These are phyloP conservation scores for Anthonomus grandis DNA, from an alignment of 1,140 invertebrate genomes.

Conservation along the genomic window DNA sequence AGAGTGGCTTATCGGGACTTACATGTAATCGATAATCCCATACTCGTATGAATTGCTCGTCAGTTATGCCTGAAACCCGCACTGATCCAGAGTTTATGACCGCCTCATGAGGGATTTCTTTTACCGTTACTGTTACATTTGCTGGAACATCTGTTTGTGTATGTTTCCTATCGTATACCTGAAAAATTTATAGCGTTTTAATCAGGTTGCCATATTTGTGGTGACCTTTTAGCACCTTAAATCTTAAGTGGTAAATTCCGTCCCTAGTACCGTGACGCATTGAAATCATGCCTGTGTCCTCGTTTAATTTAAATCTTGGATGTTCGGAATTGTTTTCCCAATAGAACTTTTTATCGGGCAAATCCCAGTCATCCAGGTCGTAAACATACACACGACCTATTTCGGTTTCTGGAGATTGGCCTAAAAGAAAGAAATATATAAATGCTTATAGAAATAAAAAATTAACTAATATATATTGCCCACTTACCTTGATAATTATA, in stretches of 20 bases:
- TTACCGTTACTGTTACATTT: constrained; percentile 89
- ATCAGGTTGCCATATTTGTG: background rate
- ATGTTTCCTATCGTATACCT: constrained; percentile 88
- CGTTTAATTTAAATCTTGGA: constrained; percentile 81
- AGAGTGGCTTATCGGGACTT: too few relatives aligned
- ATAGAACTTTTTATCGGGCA: constrained; percentile 95
- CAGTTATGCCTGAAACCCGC: constrained; percentile 88
- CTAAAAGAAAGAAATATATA: constrained; percentile 1
- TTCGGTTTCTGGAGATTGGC: constrained; percentile 85
- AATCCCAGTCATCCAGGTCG: constrained; percentile 96
- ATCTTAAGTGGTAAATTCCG: constrained; percentile 80
- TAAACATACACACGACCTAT: constrained; percentile 95
- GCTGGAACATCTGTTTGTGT: constrained; percentile 88
- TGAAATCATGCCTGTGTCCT: constrained; percentile 91
- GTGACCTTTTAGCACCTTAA: constrained; percentile 56
- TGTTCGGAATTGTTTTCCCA: constrained; percentile 79
- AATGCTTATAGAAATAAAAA: background rate
- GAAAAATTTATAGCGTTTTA: background rate
- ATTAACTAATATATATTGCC: too few relatives aligned
- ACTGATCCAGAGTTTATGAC: constrained; percentile 94
- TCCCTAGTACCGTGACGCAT: constrained; percentile 89
- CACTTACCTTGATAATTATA: constrained; percentile 85
- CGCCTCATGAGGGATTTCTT: constrained; percentile 92
- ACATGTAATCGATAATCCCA: constrained; percentile 75
- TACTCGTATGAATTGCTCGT: constrained; percentile 92